Base-by-base conservation (phyloP, 37 sponge, comb jelly and placozoan species). In the Aplysina aerophoba region DNA sequence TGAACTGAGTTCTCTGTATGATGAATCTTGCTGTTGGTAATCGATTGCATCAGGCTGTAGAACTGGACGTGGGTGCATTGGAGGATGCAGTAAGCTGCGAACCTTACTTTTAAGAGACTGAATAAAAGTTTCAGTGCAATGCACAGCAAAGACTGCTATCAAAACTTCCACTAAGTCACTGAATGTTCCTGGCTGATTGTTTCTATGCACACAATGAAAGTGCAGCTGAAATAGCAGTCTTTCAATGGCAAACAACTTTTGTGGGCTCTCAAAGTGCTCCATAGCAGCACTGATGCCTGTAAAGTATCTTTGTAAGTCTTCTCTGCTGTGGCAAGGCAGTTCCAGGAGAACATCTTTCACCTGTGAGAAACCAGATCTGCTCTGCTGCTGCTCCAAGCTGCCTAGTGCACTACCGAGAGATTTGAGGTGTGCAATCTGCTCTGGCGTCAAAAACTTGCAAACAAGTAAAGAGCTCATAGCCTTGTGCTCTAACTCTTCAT, bases 171-270 rank as follows among this genome's bases (percentile, higher is more conserved):
- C 50, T 44, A 44, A 44, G 6, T 44, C 50, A 44, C 50, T 44
- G 50, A 62, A 62, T 25, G 27, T 11, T 25, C 11, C 63, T 22
- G 63, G 63, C 11, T 62, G 63, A 4, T 14, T 25, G 73, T 71
- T 25, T 35, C 73, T 4, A 34, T 71, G 73, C 1, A 71, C 73
- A 71, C 73, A 71, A 34, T 71, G 6, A 71, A 71, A 71, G 37
- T 71, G 73, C 28, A 71, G 21, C 12, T 71, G 73, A 71, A 71
- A 71, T 33, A 71, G 73, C 20, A 71, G 36, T 34, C 73, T 71
- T 33, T 71, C 73, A 71, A 71, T 71, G 2, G 35, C 37, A 34
- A 71, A 71, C 36, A 31, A 71, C 37, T 28, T 15, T 12, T 71
- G 73, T 71, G n/a, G 20, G 20, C 37, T 71, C 20, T 11, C 5